Evolutionary conservation across 64 coral and sea anemone genomes (phyloP).

Genomic region (Stichodactyla helianthus): DNA sequence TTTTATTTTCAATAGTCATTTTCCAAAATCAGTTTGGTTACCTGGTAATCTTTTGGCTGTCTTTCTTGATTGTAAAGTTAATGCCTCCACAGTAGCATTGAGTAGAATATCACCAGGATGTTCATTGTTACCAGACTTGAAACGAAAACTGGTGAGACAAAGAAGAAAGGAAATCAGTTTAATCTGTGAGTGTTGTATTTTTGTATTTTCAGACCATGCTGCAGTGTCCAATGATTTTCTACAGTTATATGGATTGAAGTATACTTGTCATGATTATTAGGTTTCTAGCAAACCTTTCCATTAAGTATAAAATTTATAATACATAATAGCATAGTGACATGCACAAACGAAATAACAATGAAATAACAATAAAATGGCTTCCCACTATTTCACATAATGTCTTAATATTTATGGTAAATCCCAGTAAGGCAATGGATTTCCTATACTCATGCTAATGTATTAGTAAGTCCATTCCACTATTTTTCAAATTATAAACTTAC

Average conservation of each 20-base stretch:
- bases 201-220: not conserved
- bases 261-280: too few relatives aligned
- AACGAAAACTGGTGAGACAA: constrained; percentile 61
- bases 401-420: too few relatives aligned
- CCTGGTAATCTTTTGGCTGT: constrained; percentile 55
- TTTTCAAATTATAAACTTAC: constrained; percentile 21
- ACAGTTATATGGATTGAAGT: too few relatives aligned
- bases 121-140: constrained; percentile 94
- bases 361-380: too few relatives aligned
- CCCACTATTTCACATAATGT: too few relatives aligned
- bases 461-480: not conserved
- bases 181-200: not conserved
- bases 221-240: too few relatives aligned
- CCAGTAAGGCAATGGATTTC: too few relatives aligned
- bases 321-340: too few relatives aligned
- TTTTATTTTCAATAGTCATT: too few relatives aligned
- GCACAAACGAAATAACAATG: too few relatives aligned
- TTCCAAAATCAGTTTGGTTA: not conserved
- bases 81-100: constrained; percentile 90
- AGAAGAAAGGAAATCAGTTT: not conserved
- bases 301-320: too few relatives aligned
- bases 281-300: too few relatives aligned
- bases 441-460: not conserved
- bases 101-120: constrained; percentile 91
- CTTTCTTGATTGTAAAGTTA: constrained; percentile 43